Percentiles rank a stretch among this genome's conserved stretches.
Evolutionary conservation across 2,797 vertebrate species (phyloP).

Genomic region (Myripristis murdjan): DNA sequence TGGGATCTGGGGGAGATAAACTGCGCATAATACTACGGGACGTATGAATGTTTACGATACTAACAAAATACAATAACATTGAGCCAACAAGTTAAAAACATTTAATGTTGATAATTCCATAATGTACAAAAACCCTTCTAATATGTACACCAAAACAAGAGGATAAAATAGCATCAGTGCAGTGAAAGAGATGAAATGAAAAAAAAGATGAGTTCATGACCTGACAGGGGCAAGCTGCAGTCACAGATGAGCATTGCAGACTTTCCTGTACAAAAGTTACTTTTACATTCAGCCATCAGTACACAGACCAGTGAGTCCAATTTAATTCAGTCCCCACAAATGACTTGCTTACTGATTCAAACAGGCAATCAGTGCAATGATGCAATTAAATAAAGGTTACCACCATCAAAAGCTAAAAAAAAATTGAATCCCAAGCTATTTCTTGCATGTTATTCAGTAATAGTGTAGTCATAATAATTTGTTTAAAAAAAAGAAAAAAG

Average conservation of each 20-base stretch:
- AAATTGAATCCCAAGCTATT: not conserved
- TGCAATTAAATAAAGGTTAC: conserved; percentile 35
- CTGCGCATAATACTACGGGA: no score
- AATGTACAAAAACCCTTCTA: conserved; percentile 64
- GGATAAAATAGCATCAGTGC: conserved; percentile 32
- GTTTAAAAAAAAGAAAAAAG: not conserved
- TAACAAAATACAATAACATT: conserved; percentile 10
- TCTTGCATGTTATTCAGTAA: conserved; percentile 23
- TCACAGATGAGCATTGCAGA: not conserved
- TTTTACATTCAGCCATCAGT: conserved; percentile 69
- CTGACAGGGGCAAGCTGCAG: conserved; percentile 30
- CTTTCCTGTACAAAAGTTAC: conserved; percentile 1
- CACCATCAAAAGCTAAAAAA: conserved; percentile 22
- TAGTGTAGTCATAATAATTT: no score
- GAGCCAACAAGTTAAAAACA: conserved; percentile 78
- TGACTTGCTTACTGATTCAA: not conserved
- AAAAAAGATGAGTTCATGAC: conserved; percentile 39
- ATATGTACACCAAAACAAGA: conserved; percentile 37
- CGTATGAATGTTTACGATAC: not conserved
- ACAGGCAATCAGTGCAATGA: conserved; percentile 19
- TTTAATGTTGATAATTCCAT: conserved; percentile 78
- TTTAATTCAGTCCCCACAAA: not conserved
- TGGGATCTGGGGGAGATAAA: not conserved
- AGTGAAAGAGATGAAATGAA: conserved; percentile 33
- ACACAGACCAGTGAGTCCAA: conserved; percentile 22